Evolutionary conservation across 2,797 vertebrate species (phyloP), one percentile per base, ranked within the genome.

Genomic region (Myiothlypis chrysogaster): DNA sequence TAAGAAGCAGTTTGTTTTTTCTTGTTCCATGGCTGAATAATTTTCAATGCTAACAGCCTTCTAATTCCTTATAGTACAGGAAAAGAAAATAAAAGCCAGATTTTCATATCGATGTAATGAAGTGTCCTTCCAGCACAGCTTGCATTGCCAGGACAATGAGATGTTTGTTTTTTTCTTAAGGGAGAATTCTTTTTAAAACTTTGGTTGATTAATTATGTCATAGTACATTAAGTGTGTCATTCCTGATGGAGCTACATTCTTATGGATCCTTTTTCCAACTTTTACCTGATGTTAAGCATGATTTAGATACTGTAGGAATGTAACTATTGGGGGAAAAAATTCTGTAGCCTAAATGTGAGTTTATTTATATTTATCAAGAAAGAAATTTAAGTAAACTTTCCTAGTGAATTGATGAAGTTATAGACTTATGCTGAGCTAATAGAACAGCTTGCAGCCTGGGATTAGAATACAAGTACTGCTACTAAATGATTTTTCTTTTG

Each of bases 171-270:
- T 28, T 46, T 19, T 92, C 84, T 68, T 3, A 9, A 77, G 64
- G n/a, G 21, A 57, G 21, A 27, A 0, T 27, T 88, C 15, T 94
- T 87, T 73, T 77, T 76, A 30, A 87, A 92, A 87, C 39, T 88
- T 65, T 43, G 28, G 8, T 49, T 97, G 90, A 94, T 97, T 97
- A 97, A 93, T 96, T 96, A 78, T 77, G 83, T 75, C 52, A 57
- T 77, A 91, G 49, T 79, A 30, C 57, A 71, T 96, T 92, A 35
- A 72, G 44, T 73, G n/a, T 9, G 59, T 96, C 95, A 64, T 60
- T 83, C 53, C 56, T 72, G 87, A 95, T 68, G 73, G 92, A 95
- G 59, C 64, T 95, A n/a, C 61, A 24, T 94, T 95, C 95, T 97
- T 82, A 86, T 9, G 35, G 53, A 88, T 46, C 35, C 52, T 91